phyloP scores from a whole-genome alignment of 1,140 invertebrate species.

The Procambarus virginalis region DNA sequence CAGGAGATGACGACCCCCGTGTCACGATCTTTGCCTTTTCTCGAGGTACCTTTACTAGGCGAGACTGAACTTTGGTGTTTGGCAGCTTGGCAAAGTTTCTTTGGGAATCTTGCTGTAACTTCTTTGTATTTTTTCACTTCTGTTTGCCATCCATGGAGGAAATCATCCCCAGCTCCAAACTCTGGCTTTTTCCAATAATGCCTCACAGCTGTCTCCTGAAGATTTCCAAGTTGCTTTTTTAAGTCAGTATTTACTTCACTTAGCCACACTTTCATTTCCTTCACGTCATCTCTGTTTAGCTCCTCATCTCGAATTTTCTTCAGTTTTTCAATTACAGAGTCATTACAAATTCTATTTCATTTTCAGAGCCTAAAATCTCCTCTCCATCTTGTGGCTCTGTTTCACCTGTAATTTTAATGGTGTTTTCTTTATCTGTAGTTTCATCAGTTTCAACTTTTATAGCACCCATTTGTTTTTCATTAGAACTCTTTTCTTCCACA shows the following conservation, averaged over 20 bases:
- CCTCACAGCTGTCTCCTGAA: conserved; percentile 60
- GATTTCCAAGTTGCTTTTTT: conserved; percentile 57
- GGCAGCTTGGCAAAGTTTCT: conserved; percentile 54
- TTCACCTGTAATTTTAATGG: neutral
- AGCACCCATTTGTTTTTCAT: neutral
- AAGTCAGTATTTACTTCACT: conserved; percentile 60
- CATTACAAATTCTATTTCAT: conserved; percentile 22
- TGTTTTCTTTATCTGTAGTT: conserved; percentile 1
- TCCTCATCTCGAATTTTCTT: conserved; percentile 62
- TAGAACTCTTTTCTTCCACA: conserved; percentile 6
- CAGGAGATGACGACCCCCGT: conserved; percentile 37
- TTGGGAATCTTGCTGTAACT: conserved; percentile 61
- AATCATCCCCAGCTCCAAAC: conserved; percentile 68
- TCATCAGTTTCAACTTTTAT: conserved; percentile 26
- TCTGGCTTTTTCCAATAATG: conserved; percentile 66
- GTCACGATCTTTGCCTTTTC: conserved; percentile 35
- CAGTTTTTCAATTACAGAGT: conserved; percentile 65
- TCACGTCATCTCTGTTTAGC: conserved; percentile 66
- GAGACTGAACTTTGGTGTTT: conserved; percentile 23
- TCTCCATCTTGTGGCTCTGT: conserved; percentile 33
- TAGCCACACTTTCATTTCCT: conserved; percentile 63
- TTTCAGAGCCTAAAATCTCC: neutral
- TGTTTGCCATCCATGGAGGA: conserved; percentile 67
- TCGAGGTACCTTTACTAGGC: conserved; percentile 22
- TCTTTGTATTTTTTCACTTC: conserved; percentile 68